These are phyloP conservation scores for Drosophila longiperda DNA, from an alignment of 2,888 invertebrate genomes.

Conservation along the genomic window DNA sequence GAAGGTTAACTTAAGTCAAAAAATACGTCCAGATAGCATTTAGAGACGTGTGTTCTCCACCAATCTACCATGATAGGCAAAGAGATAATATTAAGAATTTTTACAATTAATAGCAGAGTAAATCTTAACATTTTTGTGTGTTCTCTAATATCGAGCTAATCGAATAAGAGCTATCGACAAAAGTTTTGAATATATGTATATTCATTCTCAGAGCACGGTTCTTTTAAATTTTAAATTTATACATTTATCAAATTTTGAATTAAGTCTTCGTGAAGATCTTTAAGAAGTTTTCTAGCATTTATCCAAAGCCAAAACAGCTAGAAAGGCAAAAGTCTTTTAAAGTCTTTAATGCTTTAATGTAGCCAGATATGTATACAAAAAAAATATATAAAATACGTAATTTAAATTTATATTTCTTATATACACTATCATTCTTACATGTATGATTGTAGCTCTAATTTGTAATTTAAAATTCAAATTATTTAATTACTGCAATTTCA, in stretches of 20 bases:
- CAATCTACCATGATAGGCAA: background rate
- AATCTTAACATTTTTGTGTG: background rate
- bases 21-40: background rate
- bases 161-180: background rate
- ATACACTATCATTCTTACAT: background rate
- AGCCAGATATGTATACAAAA: too few relatives aligned
- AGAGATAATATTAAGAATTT: background rate
- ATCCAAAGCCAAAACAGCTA: background rate
- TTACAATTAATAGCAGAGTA: background rate
- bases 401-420: background rate
- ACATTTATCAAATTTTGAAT: background rate
- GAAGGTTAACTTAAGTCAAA: constrained; percentile 3
- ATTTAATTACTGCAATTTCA: constrained; percentile 19
- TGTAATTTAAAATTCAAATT: background rate
- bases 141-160: background rate
- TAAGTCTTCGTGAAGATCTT: background rate
- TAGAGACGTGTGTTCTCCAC: background rate
- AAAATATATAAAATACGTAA: background rate
- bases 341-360: background rate
- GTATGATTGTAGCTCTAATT: constrained; percentile 1
- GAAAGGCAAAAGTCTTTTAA: background rate
- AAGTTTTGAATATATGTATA: background rate
- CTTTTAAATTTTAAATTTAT: background rate
- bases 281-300: background rate
- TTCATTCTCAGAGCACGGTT: background rate